Conservation (phyloP, 2,888 invertebrate species). For the Pandemis corylana region DNA sequence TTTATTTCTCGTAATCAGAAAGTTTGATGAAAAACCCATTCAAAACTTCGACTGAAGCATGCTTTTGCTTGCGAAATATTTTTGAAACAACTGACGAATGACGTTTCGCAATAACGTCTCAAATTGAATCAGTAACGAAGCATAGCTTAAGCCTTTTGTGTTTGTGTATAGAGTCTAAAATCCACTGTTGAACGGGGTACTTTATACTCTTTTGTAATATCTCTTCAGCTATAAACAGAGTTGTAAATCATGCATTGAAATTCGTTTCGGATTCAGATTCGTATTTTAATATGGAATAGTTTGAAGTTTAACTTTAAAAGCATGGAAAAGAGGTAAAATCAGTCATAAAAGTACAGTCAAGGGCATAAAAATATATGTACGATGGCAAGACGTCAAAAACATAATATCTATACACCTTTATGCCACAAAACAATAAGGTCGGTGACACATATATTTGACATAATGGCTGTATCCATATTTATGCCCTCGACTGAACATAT, state of each 20-base stretch:
- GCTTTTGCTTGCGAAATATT: conserved; percentile 17
- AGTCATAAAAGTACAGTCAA: too few relatives aligned
- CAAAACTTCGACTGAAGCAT: not conserved
- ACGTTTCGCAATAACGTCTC: not conserved
- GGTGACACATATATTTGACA: too few relatives aligned
- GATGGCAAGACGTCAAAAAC: too few relatives aligned
- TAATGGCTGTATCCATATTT: too few relatives aligned
- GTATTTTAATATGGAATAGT: not conserved
- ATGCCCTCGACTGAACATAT: not conserved
- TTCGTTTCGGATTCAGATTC: conserved; percentile 1
- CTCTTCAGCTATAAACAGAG: not conserved
- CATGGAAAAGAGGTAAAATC: not conserved
- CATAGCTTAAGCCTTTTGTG: not conserved
- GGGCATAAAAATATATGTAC: too few relatives aligned
- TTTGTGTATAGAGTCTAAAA: not conserved
- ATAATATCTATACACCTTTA: too few relatives aligned
- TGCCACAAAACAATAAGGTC: too few relatives aligned
- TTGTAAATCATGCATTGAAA: conserved; percentile 17
- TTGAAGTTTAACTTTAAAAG: not conserved
- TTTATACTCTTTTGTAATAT: not conserved
- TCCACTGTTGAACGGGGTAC: not conserved
- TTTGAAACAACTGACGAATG: not conserved
- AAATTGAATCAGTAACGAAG: not conserved
- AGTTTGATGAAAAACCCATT: not conserved
- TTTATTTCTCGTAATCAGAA: not conserved